Evolutionary conservation across 1,140 invertebrate genomes (phyloP).

Genomic region (Cydia fagiglandana): DNA sequence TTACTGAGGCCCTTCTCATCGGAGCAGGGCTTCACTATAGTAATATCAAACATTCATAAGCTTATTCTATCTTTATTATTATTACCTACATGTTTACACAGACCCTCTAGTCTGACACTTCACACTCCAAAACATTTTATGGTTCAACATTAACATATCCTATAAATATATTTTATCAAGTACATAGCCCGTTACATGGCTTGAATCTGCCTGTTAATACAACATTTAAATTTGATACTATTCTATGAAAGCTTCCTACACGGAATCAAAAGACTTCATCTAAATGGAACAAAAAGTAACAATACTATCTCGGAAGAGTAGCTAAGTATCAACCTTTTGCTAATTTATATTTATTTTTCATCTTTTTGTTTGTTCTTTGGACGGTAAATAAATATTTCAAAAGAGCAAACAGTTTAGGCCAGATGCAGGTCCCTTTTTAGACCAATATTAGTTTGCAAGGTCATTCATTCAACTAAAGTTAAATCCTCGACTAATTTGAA

Average conservation of each 20-base stretch:
- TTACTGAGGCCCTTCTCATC: not conserved
- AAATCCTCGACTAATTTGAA: not conserved
- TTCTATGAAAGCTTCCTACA: not conserved
- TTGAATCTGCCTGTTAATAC: not conserved
- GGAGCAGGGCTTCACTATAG: conserved; percentile 34
- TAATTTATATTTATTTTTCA: not conserved
- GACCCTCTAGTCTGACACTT: not conserved
- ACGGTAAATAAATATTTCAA: conserved; percentile 10
- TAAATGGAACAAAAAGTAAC: not conserved
- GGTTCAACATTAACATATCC: conserved; percentile 21
- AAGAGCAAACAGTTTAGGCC: conserved; percentile 2
- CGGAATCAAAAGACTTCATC: not conserved
- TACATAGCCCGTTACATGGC: conserved; percentile 1
- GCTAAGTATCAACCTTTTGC: not conserved
- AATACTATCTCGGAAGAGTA: not conserved
- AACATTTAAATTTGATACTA: not conserved
- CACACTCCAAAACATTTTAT: conserved; percentile 20
- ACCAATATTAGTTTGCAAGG: not conserved
- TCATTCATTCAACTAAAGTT: not conserved
- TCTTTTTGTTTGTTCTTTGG: conserved; percentile 3
- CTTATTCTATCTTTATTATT: conserved; percentile 43
- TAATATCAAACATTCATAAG: conserved; percentile 66
- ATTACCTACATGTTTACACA: conserved; percentile 34
- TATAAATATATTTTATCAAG: conserved; percentile 22
- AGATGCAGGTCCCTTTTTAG: not conserved